Evolutionary conservation across 1,140 invertebrate species (phyloP), one percentile per base, ranked within the genome.

Genomic region (Rhynchophorus ferrugineus): DNA sequence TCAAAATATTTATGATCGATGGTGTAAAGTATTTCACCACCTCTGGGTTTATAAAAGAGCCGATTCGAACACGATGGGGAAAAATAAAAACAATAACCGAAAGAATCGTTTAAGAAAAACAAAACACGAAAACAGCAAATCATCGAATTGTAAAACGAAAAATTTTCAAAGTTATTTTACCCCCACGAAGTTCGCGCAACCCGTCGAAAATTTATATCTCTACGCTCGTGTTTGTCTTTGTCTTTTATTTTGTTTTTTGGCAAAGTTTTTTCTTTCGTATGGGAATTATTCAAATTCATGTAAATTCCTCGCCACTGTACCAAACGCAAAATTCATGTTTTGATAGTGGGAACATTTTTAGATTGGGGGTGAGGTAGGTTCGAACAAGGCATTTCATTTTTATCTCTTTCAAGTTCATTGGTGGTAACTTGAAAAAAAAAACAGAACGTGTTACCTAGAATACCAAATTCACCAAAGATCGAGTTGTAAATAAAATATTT

Each of bases 201-300:
- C 44, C 34, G 37, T 43, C 44, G 51, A 54, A 54, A 47, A 54
- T 54, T 46, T 54, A 54, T 54, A 41, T 54, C 50, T 29, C 18
- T 24, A 36, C 50, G 43, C 38, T n/a, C 42, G 49, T 51, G 50
- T 52, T 54, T 47, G 51, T 54, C 44, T 54, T 54, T 54, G 44
- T 47, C 44, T 47, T 54, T 54, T 54, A 44, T 54, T 54, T 54
- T 54, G 20, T 54, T 46, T 46, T 54, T 54, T 54, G 36, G 37
- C 44, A 34, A 42, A 47, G 36, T 46, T 54, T 54, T 53, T 54
- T 21, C 38, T 54, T 54, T 47, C 24, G 42, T n/a, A 41, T 35
- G 20, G 44, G 36, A 54, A 42, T 54, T 54, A 54, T 54, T 54
- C 51, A 54, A 54, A 54, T 54, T 47, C 44, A 54, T 54, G 51